Conservation (phyloP, 2,888 invertebrate species). For the Tubiluchus corallicola region DNA sequence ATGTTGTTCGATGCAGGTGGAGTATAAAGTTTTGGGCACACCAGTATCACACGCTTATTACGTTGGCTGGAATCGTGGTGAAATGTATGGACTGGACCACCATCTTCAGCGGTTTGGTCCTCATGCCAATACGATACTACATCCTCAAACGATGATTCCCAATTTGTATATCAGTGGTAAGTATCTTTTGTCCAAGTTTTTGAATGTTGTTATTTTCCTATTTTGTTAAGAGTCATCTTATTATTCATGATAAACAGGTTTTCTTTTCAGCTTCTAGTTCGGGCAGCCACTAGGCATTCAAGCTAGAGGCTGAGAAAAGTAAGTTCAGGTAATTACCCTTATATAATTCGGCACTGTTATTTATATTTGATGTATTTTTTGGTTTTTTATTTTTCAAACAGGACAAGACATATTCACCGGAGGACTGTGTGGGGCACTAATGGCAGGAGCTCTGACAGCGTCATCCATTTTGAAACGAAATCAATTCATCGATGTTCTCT, state of each 20-base stretch:
- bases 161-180: conserved; percentile 21
- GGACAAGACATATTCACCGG: conserved; percentile 27
- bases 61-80: background rate
- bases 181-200: too few species aligned
- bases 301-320: too few species aligned
- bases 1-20: too few species aligned
- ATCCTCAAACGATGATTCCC: conserved; percentile 25
- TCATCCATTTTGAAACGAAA: conserved; percentile 21
- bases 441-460: conserved; percentile 22
- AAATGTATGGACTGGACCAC: background rate
- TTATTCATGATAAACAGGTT: too few species aligned
- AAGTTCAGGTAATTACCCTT: too few species aligned
- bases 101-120: background rate
- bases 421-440: conserved; percentile 24
- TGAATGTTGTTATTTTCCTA: too few species aligned
- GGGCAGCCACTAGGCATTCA: too few species aligned
- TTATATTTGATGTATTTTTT: too few species aligned
- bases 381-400: too few species aligned
- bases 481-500: conserved; percentile 19
- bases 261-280: too few species aligned
- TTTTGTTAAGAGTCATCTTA: too few species aligned
- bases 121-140: conserved; percentile 17
- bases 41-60: background rate
- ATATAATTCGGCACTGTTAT: too few species aligned
- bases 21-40: background rate